These are phyloP conservation scores for Eidolon helvum DNA, from an alignment of 2,113 vertebrate species.

Conservation along the genomic window DNA sequence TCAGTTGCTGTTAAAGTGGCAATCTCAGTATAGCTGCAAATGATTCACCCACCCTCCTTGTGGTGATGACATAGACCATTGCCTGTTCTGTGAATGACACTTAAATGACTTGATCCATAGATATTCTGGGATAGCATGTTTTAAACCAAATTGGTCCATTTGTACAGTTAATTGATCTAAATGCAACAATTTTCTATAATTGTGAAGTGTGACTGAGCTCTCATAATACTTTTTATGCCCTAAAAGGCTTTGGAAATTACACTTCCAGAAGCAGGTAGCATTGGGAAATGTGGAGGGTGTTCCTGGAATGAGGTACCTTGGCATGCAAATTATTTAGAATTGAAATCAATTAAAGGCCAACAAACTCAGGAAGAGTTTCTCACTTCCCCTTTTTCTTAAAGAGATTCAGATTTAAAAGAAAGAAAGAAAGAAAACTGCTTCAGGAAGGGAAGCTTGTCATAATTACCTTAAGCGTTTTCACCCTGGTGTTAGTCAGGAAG, in stretches of 20 bases:
- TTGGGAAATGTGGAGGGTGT: slow-evolving; percentile 48
- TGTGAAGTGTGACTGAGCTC: slow-evolving; percentile 82
- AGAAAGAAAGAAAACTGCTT: not conserved
- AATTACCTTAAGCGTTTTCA: not conserved
- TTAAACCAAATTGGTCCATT: slow-evolving; percentile 74
- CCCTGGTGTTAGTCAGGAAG: not conserved
- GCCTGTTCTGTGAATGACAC: slow-evolving; percentile 48
- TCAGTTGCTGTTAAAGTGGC: slow-evolving; percentile 69
- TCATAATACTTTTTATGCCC: slow-evolving; percentile 80
- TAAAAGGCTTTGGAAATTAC: slow-evolving; percentile 77
- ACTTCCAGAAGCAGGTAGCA: slow-evolving; percentile 72
- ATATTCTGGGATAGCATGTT: slow-evolving; percentile 68
- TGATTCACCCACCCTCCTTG: slow-evolving; percentile 66
- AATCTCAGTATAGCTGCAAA: slow-evolving; percentile 71
- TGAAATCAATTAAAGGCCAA: not conserved
- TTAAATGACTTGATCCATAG: slow-evolving; percentile 63
- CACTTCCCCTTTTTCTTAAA: not conserved
- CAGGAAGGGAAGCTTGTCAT: not conserved
- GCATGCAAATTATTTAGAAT: not conserved
- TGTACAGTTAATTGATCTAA: slow-evolving; percentile 82
- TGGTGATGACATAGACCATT: slow-evolving; percentile 31
- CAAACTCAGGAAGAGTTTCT: not conserved
- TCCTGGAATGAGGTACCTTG: not conserved
- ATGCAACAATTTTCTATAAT: slow-evolving; percentile 84
- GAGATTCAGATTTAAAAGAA: not conserved